A percentile compares a stretch with the other conserved stretches of the same genome.
Evolutionary conservation across 2,113 vertebrate species (phyloP).

Genomic region (Amia ocellicauda): DNA sequence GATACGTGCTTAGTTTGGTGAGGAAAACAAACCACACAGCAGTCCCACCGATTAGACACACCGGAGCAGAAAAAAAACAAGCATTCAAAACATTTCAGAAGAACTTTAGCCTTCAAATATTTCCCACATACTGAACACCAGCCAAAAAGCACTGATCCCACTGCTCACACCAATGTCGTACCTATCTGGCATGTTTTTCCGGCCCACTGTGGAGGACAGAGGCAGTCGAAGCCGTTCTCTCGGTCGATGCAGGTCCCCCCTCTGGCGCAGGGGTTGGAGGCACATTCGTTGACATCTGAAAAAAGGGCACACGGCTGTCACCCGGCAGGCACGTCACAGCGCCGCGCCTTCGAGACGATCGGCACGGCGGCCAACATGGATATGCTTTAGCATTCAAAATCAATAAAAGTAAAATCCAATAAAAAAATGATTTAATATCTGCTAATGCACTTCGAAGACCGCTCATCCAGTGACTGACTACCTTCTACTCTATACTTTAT

Average conservation of each 20-base stretch:
- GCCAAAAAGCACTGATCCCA: too few relatives aligned
- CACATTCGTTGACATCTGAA: slow-evolving; percentile 88
- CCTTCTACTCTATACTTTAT: too few relatives aligned
- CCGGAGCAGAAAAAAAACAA: neutral
- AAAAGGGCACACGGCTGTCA: slow-evolving; percentile 9
- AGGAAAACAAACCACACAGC: slow-evolving; percentile 38
- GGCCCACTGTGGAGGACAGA: slow-evolving; percentile 87
- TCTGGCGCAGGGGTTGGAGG: slow-evolving; percentile 79
- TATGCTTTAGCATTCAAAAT: too few relatives aligned
- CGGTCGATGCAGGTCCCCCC: slow-evolving; percentile 87
- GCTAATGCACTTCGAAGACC: too few relatives aligned
- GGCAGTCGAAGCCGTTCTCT: slow-evolving; percentile 84
- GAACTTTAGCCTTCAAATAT: neutral
- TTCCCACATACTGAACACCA: too few relatives aligned
- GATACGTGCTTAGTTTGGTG: slow-evolving; percentile 22
- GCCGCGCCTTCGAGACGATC: too few relatives aligned
- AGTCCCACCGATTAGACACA: slow-evolving; percentile 24
- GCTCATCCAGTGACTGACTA: too few relatives aligned
- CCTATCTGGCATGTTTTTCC: slow-evolving; percentile 91
- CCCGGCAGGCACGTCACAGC: too few relatives aligned
- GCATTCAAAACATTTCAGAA: too few relatives aligned
- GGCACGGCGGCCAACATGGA: too few relatives aligned
- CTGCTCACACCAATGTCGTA: slow-evolving; percentile 43
- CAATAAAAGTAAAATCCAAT: too few relatives aligned
- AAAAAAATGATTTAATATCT: too few relatives aligned